Evolutionary conservation across 1,140 invertebrate genomes (phyloP).

Genomic region (Vanessa atalanta): DNA sequence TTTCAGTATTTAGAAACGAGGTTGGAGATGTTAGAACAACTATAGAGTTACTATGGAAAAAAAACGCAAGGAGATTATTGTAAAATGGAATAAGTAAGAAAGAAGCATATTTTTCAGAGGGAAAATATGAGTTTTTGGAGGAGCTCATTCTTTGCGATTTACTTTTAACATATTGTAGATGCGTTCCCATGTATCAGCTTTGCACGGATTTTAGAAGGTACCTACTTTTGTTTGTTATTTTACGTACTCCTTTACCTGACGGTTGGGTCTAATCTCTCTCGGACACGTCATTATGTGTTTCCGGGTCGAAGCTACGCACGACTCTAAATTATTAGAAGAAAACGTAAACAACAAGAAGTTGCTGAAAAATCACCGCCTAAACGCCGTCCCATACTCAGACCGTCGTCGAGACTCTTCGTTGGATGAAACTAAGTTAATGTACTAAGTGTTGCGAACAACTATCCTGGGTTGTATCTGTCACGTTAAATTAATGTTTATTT

Average conservation of each 20-base stretch:
- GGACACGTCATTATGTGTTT: neutral
- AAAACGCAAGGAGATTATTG: no score
- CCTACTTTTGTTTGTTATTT: neutral
- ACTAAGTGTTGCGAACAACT: no score
- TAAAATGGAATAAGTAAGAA: no score
- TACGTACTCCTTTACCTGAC: neutral
- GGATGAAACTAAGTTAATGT: neutral
- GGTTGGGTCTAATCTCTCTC: neutral
- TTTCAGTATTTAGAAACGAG: no score
- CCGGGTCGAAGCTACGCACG: neutral
- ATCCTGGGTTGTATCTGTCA: neutral
- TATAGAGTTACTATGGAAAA: no score
- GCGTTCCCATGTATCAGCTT: neutral
- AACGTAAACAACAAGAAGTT: neutral
- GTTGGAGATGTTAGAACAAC: no score
- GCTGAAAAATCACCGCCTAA: neutral
- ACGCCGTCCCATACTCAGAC: neutral
- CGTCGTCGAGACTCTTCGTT: slow-evolving; percentile 1
- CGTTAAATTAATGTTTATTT: neutral
- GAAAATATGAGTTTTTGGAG: no score
- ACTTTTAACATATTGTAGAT: neutral
- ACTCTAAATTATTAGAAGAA: neutral
- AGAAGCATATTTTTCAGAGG: no score
- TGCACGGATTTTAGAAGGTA: neutral
- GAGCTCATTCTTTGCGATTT: neutral